Conservation (phyloP, 2,888 invertebrate genomes). For the Brenthis ino region DNA sequence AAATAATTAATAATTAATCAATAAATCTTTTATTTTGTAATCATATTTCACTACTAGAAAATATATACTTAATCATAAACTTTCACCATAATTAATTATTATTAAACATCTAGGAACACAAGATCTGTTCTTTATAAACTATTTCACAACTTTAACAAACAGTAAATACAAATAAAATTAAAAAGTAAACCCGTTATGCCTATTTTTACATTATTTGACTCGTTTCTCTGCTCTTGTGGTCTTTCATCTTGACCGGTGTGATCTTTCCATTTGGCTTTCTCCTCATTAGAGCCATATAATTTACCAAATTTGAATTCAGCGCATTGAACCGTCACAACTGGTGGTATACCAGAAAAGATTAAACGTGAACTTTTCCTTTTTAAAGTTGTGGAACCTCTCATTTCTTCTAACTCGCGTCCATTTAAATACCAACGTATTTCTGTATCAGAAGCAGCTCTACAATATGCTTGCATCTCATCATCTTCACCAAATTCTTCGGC, state of each 20-base stretch:
- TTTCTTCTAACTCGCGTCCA: constrained; percentile 57
- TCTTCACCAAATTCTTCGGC: constrained; percentile 61
- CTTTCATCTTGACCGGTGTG: constrained; percentile 44
- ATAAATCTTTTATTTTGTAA: constrained; percentile 15
- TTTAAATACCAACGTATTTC: constrained; percentile 74
- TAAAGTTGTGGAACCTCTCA: constrained; percentile 56
- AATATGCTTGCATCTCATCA: constrained; percentile 66
- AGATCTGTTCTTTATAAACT: constrained; percentile 12
- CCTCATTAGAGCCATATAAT: constrained; percentile 61
- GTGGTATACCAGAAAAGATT: constrained; percentile 69
- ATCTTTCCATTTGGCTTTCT: constrained; percentile 60
- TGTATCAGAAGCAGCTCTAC: constrained; percentile 60
- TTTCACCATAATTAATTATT: constrained; percentile 25
- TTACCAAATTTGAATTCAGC: constrained; percentile 77
- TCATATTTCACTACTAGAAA: constrained; percentile 9
- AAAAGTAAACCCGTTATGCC: constrained; percentile 38
- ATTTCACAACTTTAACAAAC: constrained; percentile 35
- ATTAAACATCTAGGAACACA: constrained; percentile 26
- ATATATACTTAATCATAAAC: constrained; percentile 17
- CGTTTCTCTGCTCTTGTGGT: constrained; percentile 50
- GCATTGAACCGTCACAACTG: constrained; percentile 76
- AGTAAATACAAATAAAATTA: constrained; percentile 30
- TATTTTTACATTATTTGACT: constrained; percentile 35
- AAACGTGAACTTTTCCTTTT: constrained; percentile 55
- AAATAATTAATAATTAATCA: constrained; percentile 7